Conservation (phyloP, 2,113 vertebrate genomes). For the Columbina picui region DNA sequence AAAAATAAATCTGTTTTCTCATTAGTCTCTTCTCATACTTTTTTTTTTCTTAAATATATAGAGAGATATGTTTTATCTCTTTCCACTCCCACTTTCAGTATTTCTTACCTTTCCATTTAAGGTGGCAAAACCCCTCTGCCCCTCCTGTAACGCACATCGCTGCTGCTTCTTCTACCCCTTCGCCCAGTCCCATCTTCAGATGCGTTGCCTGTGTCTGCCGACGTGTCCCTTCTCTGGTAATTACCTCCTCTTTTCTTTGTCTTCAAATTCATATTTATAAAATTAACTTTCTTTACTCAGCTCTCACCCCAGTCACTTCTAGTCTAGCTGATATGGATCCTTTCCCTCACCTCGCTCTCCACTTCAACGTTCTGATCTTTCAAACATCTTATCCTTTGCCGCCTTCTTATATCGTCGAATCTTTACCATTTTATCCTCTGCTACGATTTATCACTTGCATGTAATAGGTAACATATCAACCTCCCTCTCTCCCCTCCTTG, state of each 20-base stretch:
- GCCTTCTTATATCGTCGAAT: not conserved
- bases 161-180: not conserved
- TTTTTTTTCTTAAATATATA: not conserved
- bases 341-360: not conserved
- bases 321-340: not conserved
- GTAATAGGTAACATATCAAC: not conserved
- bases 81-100: not conserved
- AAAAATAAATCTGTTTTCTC: not conserved
- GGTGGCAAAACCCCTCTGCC: not conserved
- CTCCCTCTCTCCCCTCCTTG: not conserved
- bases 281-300: not conserved
- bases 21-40: not conserved
- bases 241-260: not conserved
- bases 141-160: not conserved
- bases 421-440: not conserved
- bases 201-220: not conserved
- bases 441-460: not conserved
- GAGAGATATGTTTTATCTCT: not conserved
- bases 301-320: not conserved
- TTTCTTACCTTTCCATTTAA: not conserved
- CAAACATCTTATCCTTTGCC: not conserved
- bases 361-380: not conserved
- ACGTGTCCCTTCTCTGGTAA: not conserved
- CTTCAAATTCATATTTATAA: not conserved
- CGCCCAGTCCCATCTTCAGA: not conserved